Evolutionary conservation across 2,888 invertebrate genomes (phyloP).

Genomic region (Tridacna crocea): DNA sequence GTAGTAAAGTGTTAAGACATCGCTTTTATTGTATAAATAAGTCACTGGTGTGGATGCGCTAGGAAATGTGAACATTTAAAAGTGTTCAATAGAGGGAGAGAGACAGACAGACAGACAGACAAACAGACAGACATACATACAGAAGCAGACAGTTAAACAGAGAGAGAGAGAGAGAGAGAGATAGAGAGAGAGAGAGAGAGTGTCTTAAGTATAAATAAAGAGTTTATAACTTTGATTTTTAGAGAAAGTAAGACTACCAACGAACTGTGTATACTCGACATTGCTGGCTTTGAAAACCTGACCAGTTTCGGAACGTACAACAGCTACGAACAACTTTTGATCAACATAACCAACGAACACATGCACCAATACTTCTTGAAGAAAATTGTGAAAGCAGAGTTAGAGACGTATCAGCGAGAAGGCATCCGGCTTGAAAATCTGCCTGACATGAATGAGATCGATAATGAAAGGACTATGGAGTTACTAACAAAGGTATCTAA

Average conservation of each 20-base stretch:
- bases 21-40: too few relatives aligned
- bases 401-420: slow-evolving; percentile 63
- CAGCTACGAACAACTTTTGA: slow-evolving; percentile 70
- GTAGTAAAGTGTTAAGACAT: too few relatives aligned
- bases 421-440: slow-evolving; percentile 61
- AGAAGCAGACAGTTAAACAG: too few relatives aligned
- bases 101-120: too few relatives aligned
- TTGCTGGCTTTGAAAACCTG: slow-evolving; percentile 71
- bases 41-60: too few relatives aligned
- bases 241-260: slow-evolving; percentile 18
- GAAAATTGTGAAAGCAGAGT: slow-evolving; percentile 67
- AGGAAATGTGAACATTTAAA: too few relatives aligned
- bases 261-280: slow-evolving; percentile 65
- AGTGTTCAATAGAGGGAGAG: too few relatives aligned
- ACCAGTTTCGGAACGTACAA: slow-evolving; percentile 39
- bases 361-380: slow-evolving; percentile 74
- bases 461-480: slow-evolving; percentile 52
- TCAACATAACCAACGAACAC: slow-evolving; percentile 70
- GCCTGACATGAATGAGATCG: slow-evolving; percentile 32
- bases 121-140: too few relatives aligned
- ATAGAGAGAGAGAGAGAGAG: too few relatives aligned
- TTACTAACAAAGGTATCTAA: slow-evolving; percentile 30
- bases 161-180: too few relatives aligned
- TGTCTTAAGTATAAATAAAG: too few relatives aligned
- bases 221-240: background rate